Evolutionary conservation across 2,113 vertebrate species (phyloP).

Genomic region (Ranitomeya variabilis): DNA sequence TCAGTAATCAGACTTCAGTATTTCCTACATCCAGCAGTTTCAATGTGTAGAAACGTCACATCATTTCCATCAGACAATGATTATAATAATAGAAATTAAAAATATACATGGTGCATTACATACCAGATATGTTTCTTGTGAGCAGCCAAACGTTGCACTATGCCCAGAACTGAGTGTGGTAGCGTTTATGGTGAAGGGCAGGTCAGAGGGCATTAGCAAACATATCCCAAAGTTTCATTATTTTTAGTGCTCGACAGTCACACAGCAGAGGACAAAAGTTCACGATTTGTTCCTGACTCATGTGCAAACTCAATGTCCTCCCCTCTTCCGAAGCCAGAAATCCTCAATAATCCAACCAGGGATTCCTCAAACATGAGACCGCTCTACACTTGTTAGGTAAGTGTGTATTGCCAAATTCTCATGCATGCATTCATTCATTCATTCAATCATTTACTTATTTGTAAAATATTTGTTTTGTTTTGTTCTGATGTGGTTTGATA

Average conservation of each 20-base stretch:
- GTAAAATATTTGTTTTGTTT: background rate
- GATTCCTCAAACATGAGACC: no score
- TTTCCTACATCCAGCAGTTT: background rate
- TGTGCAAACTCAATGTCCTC: slow-evolving; percentile 60
- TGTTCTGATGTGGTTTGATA: background rate
- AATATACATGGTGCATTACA: background rate
- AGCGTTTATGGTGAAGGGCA: slow-evolving; percentile 80
- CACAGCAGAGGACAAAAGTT: slow-evolving; percentile 87
- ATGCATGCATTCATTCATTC: background rate
- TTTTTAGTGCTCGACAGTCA: slow-evolving; percentile 85
- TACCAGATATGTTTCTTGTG: slow-evolving; percentile 39
- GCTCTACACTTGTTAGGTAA: background rate
- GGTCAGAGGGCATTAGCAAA: slow-evolving; percentile 92
- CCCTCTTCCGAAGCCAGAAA: background rate
- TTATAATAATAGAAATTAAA: background rate
- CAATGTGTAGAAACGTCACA: background rate
- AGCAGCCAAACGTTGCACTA: slow-evolving; percentile 63
- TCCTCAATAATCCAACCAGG: background rate
- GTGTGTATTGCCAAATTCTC: background rate
- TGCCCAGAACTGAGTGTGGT: slow-evolving; percentile 68
- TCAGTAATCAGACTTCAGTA: background rate
- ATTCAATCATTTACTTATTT: background rate
- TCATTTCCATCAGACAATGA: background rate
- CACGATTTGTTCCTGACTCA: slow-evolving; percentile 77
- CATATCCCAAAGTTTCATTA: slow-evolving; percentile 92